Evolutionary conservation across 2,888 invertebrate genomes (phyloP), one percentile per base, ranked within the genome.

Genomic region (Coenonympha arcania): DNA sequence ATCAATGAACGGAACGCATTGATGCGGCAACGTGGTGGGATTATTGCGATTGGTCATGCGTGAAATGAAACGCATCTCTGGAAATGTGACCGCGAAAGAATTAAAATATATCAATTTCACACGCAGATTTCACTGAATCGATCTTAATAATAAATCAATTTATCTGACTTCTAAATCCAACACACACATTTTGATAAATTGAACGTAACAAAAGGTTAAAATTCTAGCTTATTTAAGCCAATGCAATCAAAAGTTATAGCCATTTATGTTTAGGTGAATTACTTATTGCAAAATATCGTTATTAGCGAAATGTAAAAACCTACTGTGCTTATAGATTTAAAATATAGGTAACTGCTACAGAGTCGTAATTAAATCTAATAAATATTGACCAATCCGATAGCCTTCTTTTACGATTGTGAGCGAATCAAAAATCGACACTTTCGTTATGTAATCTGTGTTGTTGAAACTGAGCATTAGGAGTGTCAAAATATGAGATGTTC

Each of bases 401-500:
- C 31, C n/a, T n/a, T n/a, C n/a, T n/a, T n/a, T n/a, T n/a, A 31
- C 20, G 31, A 15, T 13, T 20, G 16, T 15, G 9, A 9, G 20
- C 42, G 20, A 42, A 42, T 42, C 30, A 30, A 30, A 31, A 31
- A 42, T 42, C 42, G 42, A 42, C 20, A 42, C 20, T 20, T 19
- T 13, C 2, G 15, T 19, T 18, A 20, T 19, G 30, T 42, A 31
- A 42, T 15, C 42, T 19, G 31, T 42, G 43, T 43, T 45, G 36
- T 31, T 24, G 46, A 51, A 51, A 48, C 34, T 30, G 41, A 44
- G 36, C n/a, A n/a, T n/a, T n/a, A 48, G 43, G 50, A 44, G 48
- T 54, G 40, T 30, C 37, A 9, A 51, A 48, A 44, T 26, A 44
- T 39, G 43, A 24, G 48, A 47, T 48, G 51, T 37, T 48, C 50